Evolutionary conservation across 2,888 invertebrate species (phyloP).

Genomic region (Trissonchulus latispiculum): DNA sequence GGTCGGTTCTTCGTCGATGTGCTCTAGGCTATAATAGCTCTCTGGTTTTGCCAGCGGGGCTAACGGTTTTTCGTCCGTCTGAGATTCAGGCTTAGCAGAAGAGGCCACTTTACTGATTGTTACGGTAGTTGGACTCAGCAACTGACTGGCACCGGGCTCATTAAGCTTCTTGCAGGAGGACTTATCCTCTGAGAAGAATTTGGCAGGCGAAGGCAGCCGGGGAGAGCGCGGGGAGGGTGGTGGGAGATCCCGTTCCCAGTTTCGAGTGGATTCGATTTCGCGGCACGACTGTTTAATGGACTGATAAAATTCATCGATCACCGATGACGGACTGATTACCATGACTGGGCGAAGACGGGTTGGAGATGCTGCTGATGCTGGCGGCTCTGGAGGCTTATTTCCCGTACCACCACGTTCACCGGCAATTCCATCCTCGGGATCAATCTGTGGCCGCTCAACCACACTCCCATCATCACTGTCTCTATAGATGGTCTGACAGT

Average conservation of each 20-base stretch:
- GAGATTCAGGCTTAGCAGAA: not conserved
- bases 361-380: no score
- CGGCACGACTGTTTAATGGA: not conserved
- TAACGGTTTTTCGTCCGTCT: not conserved
- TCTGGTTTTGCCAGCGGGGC: slow-evolving; percentile 10
- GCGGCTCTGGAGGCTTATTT: no score
- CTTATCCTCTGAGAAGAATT: not conserved
- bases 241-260: not conserved
- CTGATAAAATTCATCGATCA: not conserved
- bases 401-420: no score
- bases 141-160: not conserved
- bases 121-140: not conserved
- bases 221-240: not conserved
- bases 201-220: no score
- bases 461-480: no score
- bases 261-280: not conserved
- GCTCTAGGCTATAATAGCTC: not conserved
- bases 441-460: no score
- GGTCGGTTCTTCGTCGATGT: not conserved
- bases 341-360: no score
- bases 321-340: not conserved
- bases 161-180: not conserved
- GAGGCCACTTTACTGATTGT: no score
- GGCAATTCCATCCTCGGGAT: no score
- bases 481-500: no score